Percentiles rank a stretch among this genome's conserved stretches.
phyloP scores from a whole-genome alignment of 2,113 vertebrate genomes.

The Tyrannus savana region DNA sequence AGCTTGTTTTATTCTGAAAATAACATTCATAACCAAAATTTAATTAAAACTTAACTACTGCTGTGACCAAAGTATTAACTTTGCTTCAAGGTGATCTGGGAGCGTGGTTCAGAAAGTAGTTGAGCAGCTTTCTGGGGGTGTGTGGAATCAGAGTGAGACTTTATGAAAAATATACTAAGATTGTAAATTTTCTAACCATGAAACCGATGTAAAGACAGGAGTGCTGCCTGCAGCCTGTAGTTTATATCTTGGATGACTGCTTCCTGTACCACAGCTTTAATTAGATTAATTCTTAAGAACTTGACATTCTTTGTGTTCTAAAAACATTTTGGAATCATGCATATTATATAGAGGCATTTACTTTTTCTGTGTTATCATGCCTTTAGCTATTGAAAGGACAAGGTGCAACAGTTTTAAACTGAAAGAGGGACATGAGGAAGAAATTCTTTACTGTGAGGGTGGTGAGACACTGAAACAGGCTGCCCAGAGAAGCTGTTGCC shows the following conservation, averaged over 20 bases:
- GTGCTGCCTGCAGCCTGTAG: neutral
- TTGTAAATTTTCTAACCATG: neutral
- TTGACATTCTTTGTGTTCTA: neutral
- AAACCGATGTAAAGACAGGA: neutral
- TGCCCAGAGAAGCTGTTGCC: neutral
- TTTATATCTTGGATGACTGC: neutral
- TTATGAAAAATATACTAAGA: neutral
- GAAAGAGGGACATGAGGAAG: neutral
- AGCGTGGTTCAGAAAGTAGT: neutral
- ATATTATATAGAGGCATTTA: neutral
- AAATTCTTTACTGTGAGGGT: neutral
- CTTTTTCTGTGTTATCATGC: neutral
- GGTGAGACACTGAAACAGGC: neutral
- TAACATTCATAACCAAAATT: neutral
- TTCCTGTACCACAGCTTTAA: neutral
- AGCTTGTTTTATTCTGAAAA: neutral
- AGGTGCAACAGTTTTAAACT: neutral
- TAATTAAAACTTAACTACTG: neutral
- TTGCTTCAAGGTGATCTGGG: neutral
- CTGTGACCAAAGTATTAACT: neutral
- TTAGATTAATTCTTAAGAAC: neutral
- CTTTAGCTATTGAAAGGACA: neutral
- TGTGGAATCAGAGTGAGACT: neutral
- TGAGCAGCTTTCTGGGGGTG: neutral
- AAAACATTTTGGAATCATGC: neutral